A percentile compares a stretch with the other conserved stretches of the same genome.
Conservation (phyloP, 2,113 vertebrate genomes). For the Cyprinodon brontotheroides region DNA sequence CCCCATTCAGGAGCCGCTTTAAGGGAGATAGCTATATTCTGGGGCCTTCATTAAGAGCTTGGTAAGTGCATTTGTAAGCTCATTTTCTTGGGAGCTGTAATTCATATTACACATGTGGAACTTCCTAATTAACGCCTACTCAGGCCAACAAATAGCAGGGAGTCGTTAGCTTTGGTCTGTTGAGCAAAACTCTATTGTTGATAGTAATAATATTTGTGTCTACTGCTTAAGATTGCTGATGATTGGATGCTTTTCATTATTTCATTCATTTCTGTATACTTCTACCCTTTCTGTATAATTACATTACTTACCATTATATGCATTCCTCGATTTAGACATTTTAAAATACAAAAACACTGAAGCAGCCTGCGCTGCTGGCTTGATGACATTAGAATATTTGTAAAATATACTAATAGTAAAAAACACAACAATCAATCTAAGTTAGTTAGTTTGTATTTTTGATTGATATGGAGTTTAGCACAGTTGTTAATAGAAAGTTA, state of each 20-base stretch:
- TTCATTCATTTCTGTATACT: not conserved
- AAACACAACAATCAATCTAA: no score
- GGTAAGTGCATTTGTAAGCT: slow-evolving; percentile 51
- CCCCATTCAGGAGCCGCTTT: slow-evolving; percentile 44
- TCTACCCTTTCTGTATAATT: not conserved
- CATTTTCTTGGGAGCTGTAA: slow-evolving; percentile 56
- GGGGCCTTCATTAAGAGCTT: slow-evolving; percentile 55
- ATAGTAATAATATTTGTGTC: slow-evolving; percentile 52
- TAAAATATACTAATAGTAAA: no score
- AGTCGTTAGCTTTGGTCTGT: slow-evolving; percentile 44
- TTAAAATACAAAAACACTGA: slow-evolving; percentile 7
- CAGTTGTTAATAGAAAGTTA: no score
- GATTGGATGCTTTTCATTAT: slow-evolving; percentile 31
- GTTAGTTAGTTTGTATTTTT: no score
- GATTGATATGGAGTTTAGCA: no score
- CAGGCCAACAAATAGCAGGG: slow-evolving; percentile 63
- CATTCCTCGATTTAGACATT: slow-evolving; percentile 1
- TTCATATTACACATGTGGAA: slow-evolving; percentile 54
- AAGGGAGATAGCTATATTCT: slow-evolving; percentile 51
- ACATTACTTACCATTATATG: not conserved
- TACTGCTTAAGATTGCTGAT: slow-evolving; percentile 49
- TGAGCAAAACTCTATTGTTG: slow-evolving; percentile 62
- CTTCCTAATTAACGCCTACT: slow-evolving; percentile 72
- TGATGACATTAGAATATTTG: no score
- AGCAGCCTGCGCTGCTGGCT: no score